Evolutionary conservation across 2,797 vertebrate genomes (phyloP), one percentile per base, ranked within the genome.

Genomic region (Furcifer pardalis): DNA sequence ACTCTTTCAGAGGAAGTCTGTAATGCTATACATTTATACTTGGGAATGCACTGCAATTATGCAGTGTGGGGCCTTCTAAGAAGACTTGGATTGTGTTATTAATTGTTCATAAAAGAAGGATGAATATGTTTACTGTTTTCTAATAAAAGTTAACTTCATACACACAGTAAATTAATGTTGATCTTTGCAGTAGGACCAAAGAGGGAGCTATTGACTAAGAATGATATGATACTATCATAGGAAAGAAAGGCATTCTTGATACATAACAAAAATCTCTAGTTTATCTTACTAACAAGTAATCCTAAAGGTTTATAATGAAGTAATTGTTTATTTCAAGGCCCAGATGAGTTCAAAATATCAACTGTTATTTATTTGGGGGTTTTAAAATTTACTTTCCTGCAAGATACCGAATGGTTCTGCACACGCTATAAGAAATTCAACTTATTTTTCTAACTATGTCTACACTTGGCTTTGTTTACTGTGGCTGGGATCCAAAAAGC

Each of bases 191-290:
- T 56, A 86, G 84, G 88, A 93, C 95, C 94, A 91, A 94, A 96
- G 95, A 95, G 93, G 95, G 94, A 94, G 94, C 95, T 92, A 85
- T 95, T 91, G 89, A 92, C 93, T 87, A 94, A 94, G 91, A 91
- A 92, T 89, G 92, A 74, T 82, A 90, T 27, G 19, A 32, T 76
- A 63, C 60, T 23, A 30, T 81, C 81, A 84, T 56, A 0, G 0
- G 84, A 82, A 81, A 90, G 86, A 77, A 83, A 91, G 81, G 79
- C 68, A 71, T 83, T 88, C 86, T 84, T 85, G 79, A n/a, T 76
- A 65, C 68, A 79, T 25, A 79, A 46, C 35, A 77, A 82, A 72
- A 86, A 87, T 63, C 60, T 10, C 68, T 75, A 87, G 72, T 80
- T 80, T 76, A 42, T 71, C 74, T 65, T 86, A 79, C 9, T 77